phyloP scores from a whole-genome alignment of 2,113 vertebrate species.

The Silurus asotus region DNA sequence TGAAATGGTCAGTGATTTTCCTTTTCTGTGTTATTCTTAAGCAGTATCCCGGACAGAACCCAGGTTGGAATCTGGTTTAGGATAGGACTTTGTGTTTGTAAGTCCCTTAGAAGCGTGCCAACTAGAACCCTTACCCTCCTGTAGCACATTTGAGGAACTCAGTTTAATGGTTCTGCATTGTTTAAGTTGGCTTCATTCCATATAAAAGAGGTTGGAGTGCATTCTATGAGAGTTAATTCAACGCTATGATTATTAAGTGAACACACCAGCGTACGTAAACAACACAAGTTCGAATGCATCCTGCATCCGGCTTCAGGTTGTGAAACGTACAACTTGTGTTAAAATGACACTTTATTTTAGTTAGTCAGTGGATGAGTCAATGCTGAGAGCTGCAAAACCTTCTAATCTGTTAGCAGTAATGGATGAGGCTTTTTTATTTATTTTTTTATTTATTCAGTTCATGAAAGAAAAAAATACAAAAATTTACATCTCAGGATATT shows the following conservation, averaged over 20 bases:
- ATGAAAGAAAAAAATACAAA: too few species aligned
- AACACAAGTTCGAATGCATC: background rate
- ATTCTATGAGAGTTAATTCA: background rate
- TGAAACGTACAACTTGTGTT: background rate
- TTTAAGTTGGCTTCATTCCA: background rate
- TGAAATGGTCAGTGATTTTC: conserved; percentile 65
- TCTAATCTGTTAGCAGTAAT: background rate
- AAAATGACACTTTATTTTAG: background rate
- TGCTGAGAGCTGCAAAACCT: background rate
- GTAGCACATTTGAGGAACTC: too few species aligned
- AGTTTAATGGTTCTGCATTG: background rate
- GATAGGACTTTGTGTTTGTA: background rate
- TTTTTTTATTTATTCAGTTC: too few species aligned
- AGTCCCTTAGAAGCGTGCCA: too few species aligned
- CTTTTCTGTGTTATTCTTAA: background rate
- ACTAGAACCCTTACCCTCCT: too few species aligned
- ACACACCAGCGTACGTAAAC: background rate
- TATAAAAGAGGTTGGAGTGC: background rate
- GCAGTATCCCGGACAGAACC: background rate
- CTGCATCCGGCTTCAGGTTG: background rate
- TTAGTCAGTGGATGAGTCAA: background rate
- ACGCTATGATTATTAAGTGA: background rate
- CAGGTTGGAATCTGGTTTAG: background rate
- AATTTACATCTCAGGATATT: too few species aligned
- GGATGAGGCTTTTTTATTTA: background rate